Conservation (phyloP, 2,888 invertebrate genomes). For the Drosophila fulvimacula region DNA sequence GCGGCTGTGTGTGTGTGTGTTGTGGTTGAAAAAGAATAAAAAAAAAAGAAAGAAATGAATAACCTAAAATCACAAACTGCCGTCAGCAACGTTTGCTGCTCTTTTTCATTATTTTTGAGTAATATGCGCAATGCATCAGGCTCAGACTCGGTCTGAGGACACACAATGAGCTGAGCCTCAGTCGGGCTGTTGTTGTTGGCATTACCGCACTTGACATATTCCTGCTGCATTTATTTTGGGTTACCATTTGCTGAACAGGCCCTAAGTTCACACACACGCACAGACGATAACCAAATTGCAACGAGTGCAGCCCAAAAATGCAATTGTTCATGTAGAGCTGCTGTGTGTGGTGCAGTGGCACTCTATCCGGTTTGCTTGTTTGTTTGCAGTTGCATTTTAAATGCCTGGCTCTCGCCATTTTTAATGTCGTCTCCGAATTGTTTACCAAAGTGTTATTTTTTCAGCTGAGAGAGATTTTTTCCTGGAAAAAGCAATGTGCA, state of each 20-base stretch:
- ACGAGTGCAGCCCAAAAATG: conserved; percentile 33
- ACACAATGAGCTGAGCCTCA: conserved; percentile 35
- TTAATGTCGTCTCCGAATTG: conserved; percentile 47
- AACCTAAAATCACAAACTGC: conserved; percentile 52
- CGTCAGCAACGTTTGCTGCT: conserved; percentile 44
- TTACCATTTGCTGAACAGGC: conserved; percentile 50
- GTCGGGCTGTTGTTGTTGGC: conserved; percentile 23
- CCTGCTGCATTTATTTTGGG: conserved; percentile 74
- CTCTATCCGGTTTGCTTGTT: conserved; percentile 30
- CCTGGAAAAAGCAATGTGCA: neutral
- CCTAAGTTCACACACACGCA: conserved; percentile 36
- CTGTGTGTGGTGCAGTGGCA: conserved; percentile 4
- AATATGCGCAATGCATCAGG: conserved; percentile 76
- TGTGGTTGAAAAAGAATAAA: conserved; percentile 11
- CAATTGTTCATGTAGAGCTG: conserved; percentile 29
- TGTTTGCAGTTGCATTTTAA: conserved; percentile 47
- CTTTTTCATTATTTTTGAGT: conserved; percentile 73
- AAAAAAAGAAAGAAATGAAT: neutral
- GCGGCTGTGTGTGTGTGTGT: conserved; percentile 13
- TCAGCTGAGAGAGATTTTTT: conserved; percentile 9
- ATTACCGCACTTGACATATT: conserved; percentile 70
- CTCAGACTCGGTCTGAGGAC: conserved; percentile 35
- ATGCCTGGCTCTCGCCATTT: conserved; percentile 45
- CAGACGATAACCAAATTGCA: conserved; percentile 33
- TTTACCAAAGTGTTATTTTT: conserved; percentile 39